Percentiles rank a stretch among this genome's conserved stretches.
These are phyloP conservation scores for Lanius collurio DNA, from an alignment of 2,113 vertebrate genomes.

Conservation along the genomic window DNA sequence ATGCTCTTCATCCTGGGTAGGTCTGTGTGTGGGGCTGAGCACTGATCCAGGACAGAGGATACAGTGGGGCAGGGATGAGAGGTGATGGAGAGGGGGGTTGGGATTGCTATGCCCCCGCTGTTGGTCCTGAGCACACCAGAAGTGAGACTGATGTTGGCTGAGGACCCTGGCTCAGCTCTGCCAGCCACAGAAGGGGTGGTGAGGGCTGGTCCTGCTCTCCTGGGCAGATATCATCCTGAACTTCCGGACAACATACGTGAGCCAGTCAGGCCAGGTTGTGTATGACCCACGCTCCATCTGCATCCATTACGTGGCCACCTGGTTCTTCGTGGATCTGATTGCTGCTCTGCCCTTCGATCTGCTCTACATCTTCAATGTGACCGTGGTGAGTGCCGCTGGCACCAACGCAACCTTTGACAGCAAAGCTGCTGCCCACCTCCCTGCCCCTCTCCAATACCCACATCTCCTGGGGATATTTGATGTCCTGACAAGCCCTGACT, in stretches of 20 bases:
- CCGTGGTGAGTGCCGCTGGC: constrained; percentile 78
- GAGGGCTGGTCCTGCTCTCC: neutral
- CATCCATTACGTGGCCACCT: constrained; percentile 87
- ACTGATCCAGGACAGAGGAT: fast-evolving
- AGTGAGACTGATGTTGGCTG: fast-evolving
- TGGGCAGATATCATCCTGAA: constrained; percentile 86
- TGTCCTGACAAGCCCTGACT: neutral
- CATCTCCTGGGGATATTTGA: fast-evolving
- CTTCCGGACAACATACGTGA: constrained; percentile 87
- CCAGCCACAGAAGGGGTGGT: fast-evolving
- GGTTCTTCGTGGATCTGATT: constrained; percentile 91
- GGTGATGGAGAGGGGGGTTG: neutral
- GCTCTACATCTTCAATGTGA: constrained; percentile 89
- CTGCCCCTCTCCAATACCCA: neutral
- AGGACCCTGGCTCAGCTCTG: neutral
- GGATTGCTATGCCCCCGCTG: neutral
- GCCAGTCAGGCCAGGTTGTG: constrained; percentile 88
- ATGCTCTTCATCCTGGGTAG: constrained; percentile 96
- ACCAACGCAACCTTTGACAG: fast-evolving
- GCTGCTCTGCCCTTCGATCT: constrained; percentile 91
- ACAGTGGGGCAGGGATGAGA: fast-evolving
- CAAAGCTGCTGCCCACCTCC: neutral
- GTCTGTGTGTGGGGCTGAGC: fast-evolving
- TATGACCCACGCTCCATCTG: constrained; percentile 87
- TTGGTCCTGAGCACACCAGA: neutral